Conservation (phyloP, 2,113 vertebrate species). For the Rhinolophus ferrumequinum region DNA sequence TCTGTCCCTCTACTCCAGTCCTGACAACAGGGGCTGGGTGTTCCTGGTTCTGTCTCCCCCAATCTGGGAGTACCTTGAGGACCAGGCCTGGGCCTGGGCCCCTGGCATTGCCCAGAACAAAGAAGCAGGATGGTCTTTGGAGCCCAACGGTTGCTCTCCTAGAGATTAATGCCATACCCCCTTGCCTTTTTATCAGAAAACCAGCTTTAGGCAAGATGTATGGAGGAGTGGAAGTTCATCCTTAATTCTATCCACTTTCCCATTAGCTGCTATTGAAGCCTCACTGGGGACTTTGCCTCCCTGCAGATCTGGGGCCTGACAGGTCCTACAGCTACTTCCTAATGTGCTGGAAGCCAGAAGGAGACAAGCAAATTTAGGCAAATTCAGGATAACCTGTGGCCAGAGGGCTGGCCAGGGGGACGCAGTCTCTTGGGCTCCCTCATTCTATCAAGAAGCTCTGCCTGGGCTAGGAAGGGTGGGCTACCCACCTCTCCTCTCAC, state of each 20-base stretch:
- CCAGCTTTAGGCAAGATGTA: background rate
- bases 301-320: background rate
- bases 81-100: background rate
- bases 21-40: background rate
- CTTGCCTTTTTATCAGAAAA: background rate
- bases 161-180: background rate
- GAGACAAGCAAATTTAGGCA: constrained; percentile 33
- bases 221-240: background rate
- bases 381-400: background rate
- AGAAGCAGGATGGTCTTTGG: background rate
- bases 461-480: background rate
- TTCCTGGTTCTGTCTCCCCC: background rate
- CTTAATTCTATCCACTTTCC: background rate
- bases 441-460: background rate
- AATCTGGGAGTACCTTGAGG: background rate
- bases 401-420: background rate
- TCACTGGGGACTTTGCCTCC: background rate
- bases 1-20: background rate
- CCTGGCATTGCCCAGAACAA: background rate
- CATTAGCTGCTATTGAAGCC: background rate
- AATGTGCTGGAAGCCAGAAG: background rate
- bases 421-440: background rate
- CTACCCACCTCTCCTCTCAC: background rate
- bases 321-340: background rate
- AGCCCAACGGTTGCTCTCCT: background rate